Base-by-base conservation (phyloP, 2,797 vertebrate genomes). In the Etheostoma perlongum region DNA sequence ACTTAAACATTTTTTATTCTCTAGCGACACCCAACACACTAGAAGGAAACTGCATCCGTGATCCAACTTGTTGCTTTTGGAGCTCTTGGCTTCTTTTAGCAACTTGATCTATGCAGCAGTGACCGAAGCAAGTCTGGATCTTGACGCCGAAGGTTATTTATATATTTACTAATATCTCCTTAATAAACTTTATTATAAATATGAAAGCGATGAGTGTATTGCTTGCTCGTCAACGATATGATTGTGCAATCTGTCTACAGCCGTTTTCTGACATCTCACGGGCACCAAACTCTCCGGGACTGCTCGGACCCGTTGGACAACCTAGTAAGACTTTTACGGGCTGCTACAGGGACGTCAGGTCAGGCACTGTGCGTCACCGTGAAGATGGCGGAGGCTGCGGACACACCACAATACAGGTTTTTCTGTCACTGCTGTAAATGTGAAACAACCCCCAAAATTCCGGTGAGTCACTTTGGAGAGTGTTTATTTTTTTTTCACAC, bases 391-490 rank as follows among this genome's bases (percentile, higher is more conserved):
- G 96, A 96, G 96, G 95, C 96, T 81, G 94, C 96, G 10, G 91
- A 94, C 47, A 89, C 95, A 66, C 88, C 95, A 73, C 95, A 95
- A 74, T 95, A 95, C 89, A 95, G 96, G 9, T 98, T 97, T 88
- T 98, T 97, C 94, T 98, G 97, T 90, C 96, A 97, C 92, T 96
- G 96, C 93, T 98, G 97, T 90, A 97, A 97, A 93, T 90, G 94
- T 84, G 96, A 97, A 94, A 97, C 97, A 72, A 93, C 92, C 81
- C 97, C 97, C 62, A 96, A 96, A 90, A 92, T 98, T 72, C 97
- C 97, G 96, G 97, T 98, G 91, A 97, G 97, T 92, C 61, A 33
- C 52, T 69, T 67, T 25, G 40, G 21, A 46, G 14, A 61, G 30
- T 42, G 69, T 59, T 49, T 61, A 33, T 68, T 67, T 59, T 49